Conservation (phyloP, 1,140 invertebrate genomes). For the Drosophila quadrilineata region DNA sequence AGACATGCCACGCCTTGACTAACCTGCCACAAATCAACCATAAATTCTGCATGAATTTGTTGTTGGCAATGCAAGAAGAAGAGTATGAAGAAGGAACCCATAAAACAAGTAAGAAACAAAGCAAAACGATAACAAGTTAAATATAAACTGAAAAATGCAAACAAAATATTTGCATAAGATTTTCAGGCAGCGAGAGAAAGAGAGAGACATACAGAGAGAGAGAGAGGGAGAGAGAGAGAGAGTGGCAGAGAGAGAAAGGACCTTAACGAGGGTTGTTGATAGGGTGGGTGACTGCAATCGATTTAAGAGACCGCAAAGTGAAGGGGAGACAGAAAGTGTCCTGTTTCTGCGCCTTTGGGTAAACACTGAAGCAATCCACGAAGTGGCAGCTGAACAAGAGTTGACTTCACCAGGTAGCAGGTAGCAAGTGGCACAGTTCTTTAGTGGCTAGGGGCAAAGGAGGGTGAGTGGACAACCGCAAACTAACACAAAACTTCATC, state of each 20-base stretch:
- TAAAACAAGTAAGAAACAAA: slow-evolving; percentile 34
- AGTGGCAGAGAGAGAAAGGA: neutral
- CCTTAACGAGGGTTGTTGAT: too few relatives aligned
- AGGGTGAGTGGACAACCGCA: neutral
- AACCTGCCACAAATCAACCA: slow-evolving; percentile 17
- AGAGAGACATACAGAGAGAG: neutral
- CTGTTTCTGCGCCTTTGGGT: slow-evolving; percentile 12
- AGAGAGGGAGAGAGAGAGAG: neutral
- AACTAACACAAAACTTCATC: slow-evolving; percentile 14
- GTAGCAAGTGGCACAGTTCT: neutral
- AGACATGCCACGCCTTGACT: slow-evolving; percentile 50
- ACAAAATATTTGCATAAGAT: slow-evolving; percentile 74
- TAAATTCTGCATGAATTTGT: slow-evolving; percentile 53
- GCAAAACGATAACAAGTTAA: slow-evolving; percentile 64
- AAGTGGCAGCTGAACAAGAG: slow-evolving; percentile 22
- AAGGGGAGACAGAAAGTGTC: slow-evolving; percentile 31
- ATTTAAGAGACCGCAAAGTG: slow-evolving; percentile 27
- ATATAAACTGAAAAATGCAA: slow-evolving; percentile 76
- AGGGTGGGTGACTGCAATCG: slow-evolving; percentile 52
- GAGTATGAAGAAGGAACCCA: slow-evolving; percentile 11
- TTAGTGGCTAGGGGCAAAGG: neutral
- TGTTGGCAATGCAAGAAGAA: slow-evolving; percentile 34
- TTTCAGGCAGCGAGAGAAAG: slow-evolving; percentile 6
- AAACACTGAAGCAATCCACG: slow-evolving; percentile 12
- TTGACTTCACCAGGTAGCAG: neutral